phyloP scores from a whole-genome alignment of 2,888 invertebrate species.

The Ceramica pisi region DNA sequence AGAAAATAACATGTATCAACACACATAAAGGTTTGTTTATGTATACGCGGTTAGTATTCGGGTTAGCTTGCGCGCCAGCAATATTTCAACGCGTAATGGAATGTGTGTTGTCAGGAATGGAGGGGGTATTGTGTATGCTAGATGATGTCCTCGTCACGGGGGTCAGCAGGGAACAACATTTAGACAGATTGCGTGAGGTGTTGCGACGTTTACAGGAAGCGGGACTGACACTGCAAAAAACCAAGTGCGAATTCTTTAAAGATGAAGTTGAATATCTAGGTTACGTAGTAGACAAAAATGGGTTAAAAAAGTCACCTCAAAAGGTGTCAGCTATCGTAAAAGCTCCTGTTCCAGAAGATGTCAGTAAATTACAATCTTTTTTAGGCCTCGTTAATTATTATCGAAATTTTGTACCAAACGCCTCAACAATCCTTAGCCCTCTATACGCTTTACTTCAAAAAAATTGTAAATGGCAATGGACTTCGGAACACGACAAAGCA shows the following conservation, averaged over 20 bases:
- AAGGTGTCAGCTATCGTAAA: not conserved
- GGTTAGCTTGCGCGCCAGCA: slow-evolving; percentile 1
- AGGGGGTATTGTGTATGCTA: not conserved
- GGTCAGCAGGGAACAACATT: no score
- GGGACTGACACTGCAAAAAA: not conserved
- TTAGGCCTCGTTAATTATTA: no score
- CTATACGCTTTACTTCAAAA: no score
- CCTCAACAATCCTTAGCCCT: no score
- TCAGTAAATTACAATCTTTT: no score
- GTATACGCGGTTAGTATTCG: not conserved
- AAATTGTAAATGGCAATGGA: no score
- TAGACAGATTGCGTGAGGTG: not conserved
- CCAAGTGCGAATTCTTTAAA: not conserved
- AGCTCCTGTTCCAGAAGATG: no score
- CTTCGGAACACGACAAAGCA: no score
- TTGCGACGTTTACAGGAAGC: not conserved
- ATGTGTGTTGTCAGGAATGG: not conserved
- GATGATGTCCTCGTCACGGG: no score
- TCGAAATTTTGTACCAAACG: no score
- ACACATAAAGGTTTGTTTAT: not conserved
- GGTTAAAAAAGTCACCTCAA: not conserved
- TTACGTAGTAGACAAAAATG: not conserved
- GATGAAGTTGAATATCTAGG: not conserved
- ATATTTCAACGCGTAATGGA: slow-evolving; percentile 4
- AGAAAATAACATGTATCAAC: not conserved